A percentile compares a stretch with the other conserved stretches of the same genome.
phyloP scores from a whole-genome alignment of 2,113 vertebrate genomes.

The Excalfactoria chinensis region DNA sequence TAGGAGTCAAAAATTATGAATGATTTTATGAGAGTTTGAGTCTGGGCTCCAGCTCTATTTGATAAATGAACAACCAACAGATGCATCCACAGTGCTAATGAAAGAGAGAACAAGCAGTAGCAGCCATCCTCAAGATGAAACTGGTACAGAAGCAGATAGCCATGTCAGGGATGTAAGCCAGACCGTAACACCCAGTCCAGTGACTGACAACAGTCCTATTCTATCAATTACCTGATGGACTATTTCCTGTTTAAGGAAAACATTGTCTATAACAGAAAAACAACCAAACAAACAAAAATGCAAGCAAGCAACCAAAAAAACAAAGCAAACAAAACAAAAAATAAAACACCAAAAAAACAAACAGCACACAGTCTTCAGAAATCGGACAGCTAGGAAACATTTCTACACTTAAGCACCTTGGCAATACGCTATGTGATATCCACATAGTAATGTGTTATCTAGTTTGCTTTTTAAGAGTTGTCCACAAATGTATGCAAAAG shows the following conservation, averaged over 20 bases:
- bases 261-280: rapidly evolving
- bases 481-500: not conserved
- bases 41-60: not conserved
- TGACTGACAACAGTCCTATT: not conserved
- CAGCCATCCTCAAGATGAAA: not conserved
- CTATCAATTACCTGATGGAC: not conserved
- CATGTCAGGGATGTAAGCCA: not conserved
- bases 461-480: not conserved
- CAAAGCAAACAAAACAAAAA: not conserved
- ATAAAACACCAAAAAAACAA: not conserved
- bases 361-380: not conserved
- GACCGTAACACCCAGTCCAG: not conserved
- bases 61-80: not conserved
- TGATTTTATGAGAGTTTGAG: not conserved
- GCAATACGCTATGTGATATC: not conserved
- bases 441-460: not conserved
- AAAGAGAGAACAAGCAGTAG: not conserved
- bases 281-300: too few species aligned
- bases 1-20: not conserved
- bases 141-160: not conserved
- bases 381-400: not conserved
- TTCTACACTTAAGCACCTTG: not conserved
- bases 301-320: not conserved
- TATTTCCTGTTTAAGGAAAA: not conserved
- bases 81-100: not conserved